Percentiles rank a stretch among this genome's conserved stretches.
These are phyloP conservation scores for Pheosia gnoma DNA, from an alignment of 2,888 invertebrate genomes.

Conservation along the genomic window DNA sequence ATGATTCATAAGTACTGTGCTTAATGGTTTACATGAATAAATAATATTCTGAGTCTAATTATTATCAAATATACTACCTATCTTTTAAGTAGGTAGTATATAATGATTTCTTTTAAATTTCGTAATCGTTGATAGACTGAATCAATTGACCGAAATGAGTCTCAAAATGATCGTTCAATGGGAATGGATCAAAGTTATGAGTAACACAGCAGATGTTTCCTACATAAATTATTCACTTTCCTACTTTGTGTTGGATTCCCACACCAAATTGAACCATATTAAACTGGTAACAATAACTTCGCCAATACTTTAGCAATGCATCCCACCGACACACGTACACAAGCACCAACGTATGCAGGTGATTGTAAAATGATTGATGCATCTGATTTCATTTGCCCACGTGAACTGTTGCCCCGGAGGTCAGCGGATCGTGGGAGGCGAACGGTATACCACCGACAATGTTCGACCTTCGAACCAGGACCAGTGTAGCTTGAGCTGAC, in stretches of 20 bases:
- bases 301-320: constrained; percentile 9
- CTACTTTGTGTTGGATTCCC: not conserved
- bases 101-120: too few relatives aligned
- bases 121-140: too few relatives aligned
- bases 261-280: not conserved
- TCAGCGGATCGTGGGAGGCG: constrained; percentile 59
- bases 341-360: constrained; percentile 24
- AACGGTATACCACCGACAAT: constrained; percentile 36
- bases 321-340: constrained; percentile 3
- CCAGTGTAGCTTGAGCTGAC: constrained; percentile 39
- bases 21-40: too few relatives aligned
- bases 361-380: constrained; percentile 64
- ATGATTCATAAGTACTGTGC: too few relatives aligned
- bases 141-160: too few relatives aligned
- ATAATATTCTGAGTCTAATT: too few relatives aligned
- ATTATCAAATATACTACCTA: too few relatives aligned
- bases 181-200: too few relatives aligned
- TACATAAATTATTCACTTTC: too few relatives aligned
- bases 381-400: constrained; percentile 63
- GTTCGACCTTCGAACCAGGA: constrained; percentile 42
- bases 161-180: too few relatives aligned
- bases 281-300: constrained; percentile 5
- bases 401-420: constrained; percentile 50
- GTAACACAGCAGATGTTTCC: too few relatives aligned
- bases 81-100: too few relatives aligned